Percentiles rank a stretch among this genome's conserved stretches.
These are phyloP conservation scores for Zosterops japonicus DNA, from an alignment of 2,113 vertebrate genomes.

Conservation along the genomic window DNA sequence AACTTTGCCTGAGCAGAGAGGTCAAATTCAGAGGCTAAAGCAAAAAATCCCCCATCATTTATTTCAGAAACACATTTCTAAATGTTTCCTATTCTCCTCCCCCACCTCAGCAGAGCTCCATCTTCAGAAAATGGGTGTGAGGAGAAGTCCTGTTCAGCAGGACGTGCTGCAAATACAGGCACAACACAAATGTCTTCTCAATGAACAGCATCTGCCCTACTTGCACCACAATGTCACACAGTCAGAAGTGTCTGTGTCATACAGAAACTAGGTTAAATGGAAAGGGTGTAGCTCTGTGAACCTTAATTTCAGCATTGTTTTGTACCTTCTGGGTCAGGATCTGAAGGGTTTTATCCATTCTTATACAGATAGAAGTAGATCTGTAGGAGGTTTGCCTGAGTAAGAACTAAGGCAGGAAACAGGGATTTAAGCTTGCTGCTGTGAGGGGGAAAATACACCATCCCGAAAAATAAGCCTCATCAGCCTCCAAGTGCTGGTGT, in stretches of 20 bases:
- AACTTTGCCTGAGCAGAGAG: not conserved
- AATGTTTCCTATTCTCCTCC: not conserved
- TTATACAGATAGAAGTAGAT: not conserved
- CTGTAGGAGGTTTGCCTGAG: not conserved
- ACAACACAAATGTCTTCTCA: not conserved
- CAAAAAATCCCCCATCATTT: not conserved
- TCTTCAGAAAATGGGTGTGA: not conserved
- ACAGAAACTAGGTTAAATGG: constrained; percentile 50
- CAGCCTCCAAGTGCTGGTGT: not conserved
- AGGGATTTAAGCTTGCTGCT: not conserved
- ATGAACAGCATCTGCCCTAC: not conserved
- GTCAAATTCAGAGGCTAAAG: not conserved
- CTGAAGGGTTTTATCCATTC: not conserved
- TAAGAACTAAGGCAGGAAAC: not conserved
- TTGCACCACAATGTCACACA: fast-evolving
- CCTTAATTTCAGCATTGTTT: constrained; percentile 1
- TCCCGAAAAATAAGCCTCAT: not conserved
- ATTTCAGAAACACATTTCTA: not conserved
- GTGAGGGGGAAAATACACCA: not conserved
- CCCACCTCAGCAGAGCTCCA: not conserved
- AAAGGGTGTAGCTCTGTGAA: constrained; percentile 1
- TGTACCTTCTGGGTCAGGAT: not conserved
- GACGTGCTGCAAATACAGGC: not conserved
- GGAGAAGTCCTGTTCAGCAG: fast-evolving
- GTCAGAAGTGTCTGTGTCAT: constrained; percentile 28